phyloP scores from a whole-genome alignment of 2,113 vertebrate genomes.

The Chrysemys picta region DNA sequence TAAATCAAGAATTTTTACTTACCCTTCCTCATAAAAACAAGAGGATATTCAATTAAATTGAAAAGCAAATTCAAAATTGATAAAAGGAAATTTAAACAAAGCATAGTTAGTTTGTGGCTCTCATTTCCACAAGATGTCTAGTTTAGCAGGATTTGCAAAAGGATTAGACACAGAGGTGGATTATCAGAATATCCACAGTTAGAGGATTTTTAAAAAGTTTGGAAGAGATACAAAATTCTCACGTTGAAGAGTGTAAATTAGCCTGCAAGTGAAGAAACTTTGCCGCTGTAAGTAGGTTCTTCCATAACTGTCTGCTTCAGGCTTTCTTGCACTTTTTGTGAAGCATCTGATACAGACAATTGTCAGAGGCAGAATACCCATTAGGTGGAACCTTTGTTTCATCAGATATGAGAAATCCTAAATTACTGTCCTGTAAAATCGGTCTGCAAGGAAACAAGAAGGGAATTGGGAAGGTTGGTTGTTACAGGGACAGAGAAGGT shows the following conservation, averaged over 20 bases:
- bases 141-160: no score
- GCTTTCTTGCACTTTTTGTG: not conserved
- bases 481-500: not conserved
- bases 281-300: not conserved
- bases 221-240: not conserved
- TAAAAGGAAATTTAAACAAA: not conserved
- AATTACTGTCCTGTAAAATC: not conserved
- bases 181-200: no score
- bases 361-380: not conserved
- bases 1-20: not conserved
- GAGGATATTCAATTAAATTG: not conserved
- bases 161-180: no score
- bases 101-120: no score
- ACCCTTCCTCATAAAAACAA: not conserved
- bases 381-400: not conserved
- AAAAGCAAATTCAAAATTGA: not conserved
- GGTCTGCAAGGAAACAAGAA: not conserved
- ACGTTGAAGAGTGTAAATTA: not conserved
- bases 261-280: fast-evolving
- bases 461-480: not conserved
- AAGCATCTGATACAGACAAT: not conserved
- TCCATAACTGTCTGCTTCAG: not conserved
- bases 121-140: no score
- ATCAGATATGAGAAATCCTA: not conserved
- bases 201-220: no score